These are phyloP conservation scores for Rugalucina vietnamica DNA, from an alignment of 2,888 invertebrate genomes.

Conservation along the genomic window DNA sequence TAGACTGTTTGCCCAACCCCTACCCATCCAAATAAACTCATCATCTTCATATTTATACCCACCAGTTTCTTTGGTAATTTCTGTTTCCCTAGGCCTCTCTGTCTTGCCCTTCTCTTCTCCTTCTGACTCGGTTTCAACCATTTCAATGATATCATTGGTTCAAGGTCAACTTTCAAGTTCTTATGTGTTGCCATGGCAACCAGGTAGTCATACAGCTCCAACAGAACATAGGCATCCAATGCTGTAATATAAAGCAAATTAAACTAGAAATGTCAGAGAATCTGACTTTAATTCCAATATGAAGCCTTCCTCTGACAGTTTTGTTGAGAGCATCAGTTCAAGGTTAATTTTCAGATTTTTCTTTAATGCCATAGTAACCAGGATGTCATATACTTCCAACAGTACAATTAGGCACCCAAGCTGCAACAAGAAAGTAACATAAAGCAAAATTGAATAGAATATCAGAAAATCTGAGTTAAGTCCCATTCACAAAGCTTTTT, in stretches of 20 bases:
- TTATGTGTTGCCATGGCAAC: slow-evolving; percentile 50
- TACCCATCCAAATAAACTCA: too few relatives aligned
- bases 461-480: too few relatives aligned
- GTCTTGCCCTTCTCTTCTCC: slow-evolving; percentile 66
- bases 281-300: too few relatives aligned
- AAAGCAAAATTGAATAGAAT: too few relatives aligned
- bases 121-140: slow-evolving; percentile 72
- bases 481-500: too few relatives aligned
- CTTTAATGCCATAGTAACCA: slow-evolving; percentile 81
- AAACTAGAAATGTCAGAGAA: too few relatives aligned
- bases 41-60: too few relatives aligned
- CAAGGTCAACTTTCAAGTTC: slow-evolving; percentile 64
- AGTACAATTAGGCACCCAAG: slow-evolving; percentile 95
- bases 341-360: slow-evolving; percentile 62
- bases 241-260: slow-evolving; percentile 86
- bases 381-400: slow-evolving; percentile 90
- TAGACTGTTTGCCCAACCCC: too few relatives aligned
- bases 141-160: slow-evolving; percentile 69
- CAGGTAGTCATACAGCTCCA: slow-evolving; percentile 91
- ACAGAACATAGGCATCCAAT: slow-evolving; percentile 93
- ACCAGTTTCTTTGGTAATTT: slow-evolving; percentile 47
- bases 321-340: slow-evolving; percentile 69
- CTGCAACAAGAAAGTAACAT: slow-evolving; percentile 85
- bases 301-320: too few relatives aligned
- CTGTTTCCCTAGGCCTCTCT: slow-evolving; percentile 59